Evolutionary conservation across 1,140 invertebrate genomes (phyloP), one percentile per base, ranked within the genome.

Genomic region (Nasonia giraulti): DNA sequence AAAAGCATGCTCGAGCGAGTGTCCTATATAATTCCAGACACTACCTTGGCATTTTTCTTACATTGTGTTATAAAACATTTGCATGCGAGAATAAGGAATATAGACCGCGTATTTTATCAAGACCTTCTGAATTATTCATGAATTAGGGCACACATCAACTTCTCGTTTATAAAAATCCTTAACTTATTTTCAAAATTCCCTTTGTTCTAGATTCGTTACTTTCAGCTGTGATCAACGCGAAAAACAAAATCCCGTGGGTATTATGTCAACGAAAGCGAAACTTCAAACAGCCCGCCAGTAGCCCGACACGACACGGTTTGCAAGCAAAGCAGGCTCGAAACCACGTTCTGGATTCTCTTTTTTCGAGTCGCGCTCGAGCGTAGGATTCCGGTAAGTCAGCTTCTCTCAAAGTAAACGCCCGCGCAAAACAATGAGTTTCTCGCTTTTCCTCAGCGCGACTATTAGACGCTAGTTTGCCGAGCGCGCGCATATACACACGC

Each of bases 391-490:
- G 55, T 62, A 62, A 62, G 4, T 62, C 55, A 62, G 17, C n/a
- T n/a, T 69, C 69, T 69, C 69, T 62, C 37, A 68, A 47, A 74
- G 55, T 23, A 68, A 83, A 75, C 71, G 37, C 47, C n/a, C 27
- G 62, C 66, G 82, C 66, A 68, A 81, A 85, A 81, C 83, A 85
- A 84, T 84, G 66, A 84, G 77, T 73, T 84, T 40, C 47, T 37
- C n/a, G 17, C 55, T 74, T 31, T 40, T 66, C 69, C 76, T 66
- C 33, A 33, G 33, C 14, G 14, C 37, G 55, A 80, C 55, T 31
- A 76, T 76, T 80, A 76, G 83, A 74, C 83, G 33, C 23, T 55
- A 69, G 82, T 78, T 78, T 69, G 7, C 37, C 74, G 17, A 7
- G 17, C 55, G 20, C 17, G 20, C 17, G 17, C 7, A 20, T 62